Evolutionary conservation across 2,113 vertebrate genomes (phyloP).

Genomic region (Thalassoma bifasciatum): DNA sequence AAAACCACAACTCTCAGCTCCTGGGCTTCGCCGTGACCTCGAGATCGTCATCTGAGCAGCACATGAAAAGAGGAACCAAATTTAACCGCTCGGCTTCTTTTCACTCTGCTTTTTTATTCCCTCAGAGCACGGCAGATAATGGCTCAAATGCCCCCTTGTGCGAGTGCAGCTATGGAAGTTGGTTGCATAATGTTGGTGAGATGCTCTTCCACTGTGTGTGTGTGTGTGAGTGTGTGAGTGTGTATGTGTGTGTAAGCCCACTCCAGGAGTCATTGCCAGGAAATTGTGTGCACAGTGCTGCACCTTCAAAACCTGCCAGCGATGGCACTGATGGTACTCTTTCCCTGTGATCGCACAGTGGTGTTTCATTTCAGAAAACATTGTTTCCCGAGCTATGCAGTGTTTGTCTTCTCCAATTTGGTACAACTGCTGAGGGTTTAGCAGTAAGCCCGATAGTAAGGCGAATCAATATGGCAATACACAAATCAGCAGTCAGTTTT

Average conservation of each 20-base stretch:
- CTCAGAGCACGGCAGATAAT: conserved; percentile 59
- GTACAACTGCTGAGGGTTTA: conserved; percentile 26
- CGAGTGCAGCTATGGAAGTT: conserved; percentile 65
- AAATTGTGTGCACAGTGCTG: conserved; percentile 71
- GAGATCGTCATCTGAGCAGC: conserved; percentile 46
- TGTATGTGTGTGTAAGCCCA: conserved; percentile 43
- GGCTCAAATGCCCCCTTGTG: conserved; percentile 62
- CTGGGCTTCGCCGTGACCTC: conserved; percentile 35
- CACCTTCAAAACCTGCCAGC: conserved; percentile 70
- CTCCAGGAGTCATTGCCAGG: conserved; percentile 72
- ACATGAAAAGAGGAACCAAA: conserved; percentile 35
- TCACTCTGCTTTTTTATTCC: conserved; percentile 37
- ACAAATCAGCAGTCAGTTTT: neutral
- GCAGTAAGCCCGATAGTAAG: conserved; percentile 8
- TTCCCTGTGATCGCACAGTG: conserved; percentile 40
- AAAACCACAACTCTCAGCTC: conserved; percentile 8
- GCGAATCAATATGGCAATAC: neutral
- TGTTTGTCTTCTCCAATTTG: conserved; percentile 42
- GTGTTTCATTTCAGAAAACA: conserved; percentile 35
- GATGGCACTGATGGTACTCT: conserved; percentile 41
- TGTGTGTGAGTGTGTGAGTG: conserved; percentile 39
- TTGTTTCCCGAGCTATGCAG: conserved; percentile 35
- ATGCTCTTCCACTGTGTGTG: conserved; percentile 45
- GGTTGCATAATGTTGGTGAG: conserved; percentile 77
- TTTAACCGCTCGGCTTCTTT: conserved; percentile 44